Base-by-base conservation (phyloP, 2,888 invertebrate species). In the Pasiphila rectangulata region DNA sequence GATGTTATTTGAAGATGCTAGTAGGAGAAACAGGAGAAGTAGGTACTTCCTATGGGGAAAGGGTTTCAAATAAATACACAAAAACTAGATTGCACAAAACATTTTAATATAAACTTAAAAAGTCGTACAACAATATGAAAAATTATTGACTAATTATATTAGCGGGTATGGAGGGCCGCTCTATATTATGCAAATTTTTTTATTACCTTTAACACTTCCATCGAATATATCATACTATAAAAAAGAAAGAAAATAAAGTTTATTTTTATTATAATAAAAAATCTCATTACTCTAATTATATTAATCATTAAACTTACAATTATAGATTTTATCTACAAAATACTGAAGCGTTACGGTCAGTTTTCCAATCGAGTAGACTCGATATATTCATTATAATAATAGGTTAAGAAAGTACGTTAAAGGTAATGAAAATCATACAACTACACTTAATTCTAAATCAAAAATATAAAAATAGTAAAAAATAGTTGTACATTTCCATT, bases 71-170 rank as follows among this genome's bases (percentile, higher is more conserved):
- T 61, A 59, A 69, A 79, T 57, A 73, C 67, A 67, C 56, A 69
- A 78, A 41, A 71, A 82, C 61, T 85, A 88, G 91, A 93, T 93
- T 93, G 92, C 93, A 93, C 93, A 93, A 93, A 91, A 93, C 92
- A 92, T 93, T 93, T 93, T 93, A 93, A 93, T 93, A 93, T 93
- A 93, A 93, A 94, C 93, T 93, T 93, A 93, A 93, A 93, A 93
- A 93, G 91, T 89, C 92, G 93, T 93, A 93, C 93, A 93, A 93
- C 93, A 93, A 93, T 93, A 93, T 93, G 93, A 93, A 93, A 94
- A 93, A 93, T 93, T 94, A 93, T 93, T 93, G 92, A 92, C 93
- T 93, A 93, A 87, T 93, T 90, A 87, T 90, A 90, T 90, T 90
- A 80, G 91, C 92, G 91, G 91, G 89, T 90, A 91, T 91, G 91